Conservation (phyloP, 2,888 invertebrate species). For the Pristionchus exspectatus region DNA sequence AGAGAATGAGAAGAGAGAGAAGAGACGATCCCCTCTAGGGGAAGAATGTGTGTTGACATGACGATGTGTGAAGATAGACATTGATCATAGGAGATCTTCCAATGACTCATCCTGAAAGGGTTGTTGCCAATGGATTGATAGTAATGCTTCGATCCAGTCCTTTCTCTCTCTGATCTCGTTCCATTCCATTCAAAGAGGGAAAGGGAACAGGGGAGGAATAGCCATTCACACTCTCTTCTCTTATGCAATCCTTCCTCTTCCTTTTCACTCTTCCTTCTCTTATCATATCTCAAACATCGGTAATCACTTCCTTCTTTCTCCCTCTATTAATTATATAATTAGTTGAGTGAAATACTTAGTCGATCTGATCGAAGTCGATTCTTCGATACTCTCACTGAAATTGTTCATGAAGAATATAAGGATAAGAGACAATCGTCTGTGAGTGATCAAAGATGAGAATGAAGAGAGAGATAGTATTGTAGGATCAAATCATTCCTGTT, state of each 20-base stretch:
- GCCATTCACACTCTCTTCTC: slow-evolving; percentile 20
- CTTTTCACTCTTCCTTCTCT: slow-evolving; percentile 2
- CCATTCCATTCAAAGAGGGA: background rate
- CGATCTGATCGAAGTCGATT: slow-evolving; percentile 17
- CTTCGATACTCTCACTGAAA: slow-evolving; percentile 52
- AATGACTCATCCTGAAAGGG: background rate
- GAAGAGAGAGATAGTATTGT: background rate
- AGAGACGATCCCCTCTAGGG: background rate
- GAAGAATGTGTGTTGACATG: background rate
- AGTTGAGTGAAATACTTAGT: slow-evolving; percentile 39
- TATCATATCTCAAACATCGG: background rate
- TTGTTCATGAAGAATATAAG: slow-evolving; percentile 48
- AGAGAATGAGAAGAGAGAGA: background rate
- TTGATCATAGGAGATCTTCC: background rate
- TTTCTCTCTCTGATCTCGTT: background rate
- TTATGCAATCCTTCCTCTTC: slow-evolving; percentile 18
- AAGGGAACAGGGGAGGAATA: slow-evolving; percentile 16
- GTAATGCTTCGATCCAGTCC: slow-evolving; percentile 20
- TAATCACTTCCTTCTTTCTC: background rate
- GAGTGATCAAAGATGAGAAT: background rate
- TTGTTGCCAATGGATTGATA: background rate
- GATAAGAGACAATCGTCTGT: background rate
- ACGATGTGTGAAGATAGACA: background rate
- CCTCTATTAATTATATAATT: background rate
- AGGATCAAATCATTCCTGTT: slow-evolving; percentile 32